Evolutionary conservation across 1,140 invertebrate genomes (phyloP).

Genomic region (Bacillus rossius): DNA sequence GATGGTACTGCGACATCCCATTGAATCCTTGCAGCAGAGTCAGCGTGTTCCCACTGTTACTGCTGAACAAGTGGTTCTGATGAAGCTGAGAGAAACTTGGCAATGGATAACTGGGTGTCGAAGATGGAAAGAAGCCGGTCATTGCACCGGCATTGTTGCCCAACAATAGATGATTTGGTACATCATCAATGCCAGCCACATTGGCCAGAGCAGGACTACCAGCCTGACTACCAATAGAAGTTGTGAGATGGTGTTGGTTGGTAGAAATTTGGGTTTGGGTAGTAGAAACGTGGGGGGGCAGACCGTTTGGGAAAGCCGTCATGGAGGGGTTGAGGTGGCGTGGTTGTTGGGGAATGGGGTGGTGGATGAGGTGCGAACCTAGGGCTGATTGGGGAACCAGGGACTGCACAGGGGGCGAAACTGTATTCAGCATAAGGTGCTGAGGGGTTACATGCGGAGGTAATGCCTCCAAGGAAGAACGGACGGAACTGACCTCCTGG

Average conservation of each 20-base stretch:
- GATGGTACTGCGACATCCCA: constrained; percentile 46
- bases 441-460: constrained; percentile 2
- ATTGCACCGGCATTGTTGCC: too few species aligned
- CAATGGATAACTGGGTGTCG: constrained; percentile 43
- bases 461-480: constrained; percentile 11
- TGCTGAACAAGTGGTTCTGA: too few species aligned
- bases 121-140: constrained; percentile 41
- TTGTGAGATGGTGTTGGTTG: constrained; percentile 1
- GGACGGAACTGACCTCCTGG: constrained; percentile 30
- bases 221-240: constrained; percentile 7
- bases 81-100: constrained; percentile 53
- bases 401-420: constrained; percentile 1
- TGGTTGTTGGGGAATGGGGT: not conserved
- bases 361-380: constrained; percentile 12
- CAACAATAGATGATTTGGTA: too few species aligned
- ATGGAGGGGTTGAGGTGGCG: not conserved
- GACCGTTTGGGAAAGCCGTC: constrained; percentile 64
- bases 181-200: too few species aligned
- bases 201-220: too few species aligned
- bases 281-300: constrained; percentile 76
- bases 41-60: too few species aligned
- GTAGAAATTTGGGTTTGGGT: constrained; percentile 28
- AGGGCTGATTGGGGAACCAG: constrained; percentile 8
- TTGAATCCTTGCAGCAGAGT: too few species aligned
- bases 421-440: not conserved